Percentiles rank a stretch among this genome's conserved stretches.
These are phyloP conservation scores for Plemyria rubiginata DNA, from an alignment of 2,888 invertebrate genomes.

Conservation along the genomic window DNA sequence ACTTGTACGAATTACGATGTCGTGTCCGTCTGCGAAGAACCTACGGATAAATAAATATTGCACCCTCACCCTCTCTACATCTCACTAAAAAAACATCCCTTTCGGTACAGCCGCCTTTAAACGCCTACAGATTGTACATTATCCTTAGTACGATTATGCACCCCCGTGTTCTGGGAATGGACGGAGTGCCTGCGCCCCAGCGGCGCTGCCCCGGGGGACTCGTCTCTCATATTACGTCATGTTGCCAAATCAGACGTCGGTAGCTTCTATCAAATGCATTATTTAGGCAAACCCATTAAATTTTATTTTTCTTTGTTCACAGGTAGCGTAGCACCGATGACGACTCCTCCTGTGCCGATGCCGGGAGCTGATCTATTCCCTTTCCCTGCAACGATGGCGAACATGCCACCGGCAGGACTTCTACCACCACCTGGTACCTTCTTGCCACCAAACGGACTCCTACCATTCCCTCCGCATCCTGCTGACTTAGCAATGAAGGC, in stretches of 20 bases:
- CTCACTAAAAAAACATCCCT: constrained; percentile 84
- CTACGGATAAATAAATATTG: constrained; percentile 83
- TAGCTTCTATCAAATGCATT: constrained; percentile 45
- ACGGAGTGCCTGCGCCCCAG: constrained; percentile 75
- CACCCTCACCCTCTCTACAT: constrained; percentile 84
- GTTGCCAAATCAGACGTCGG: constrained; percentile 65
- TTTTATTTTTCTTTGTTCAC: constrained; percentile 59
- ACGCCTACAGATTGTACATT: constrained; percentile 86
- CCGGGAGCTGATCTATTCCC: constrained; percentile 77
- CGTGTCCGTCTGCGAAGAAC: constrained; percentile 75
- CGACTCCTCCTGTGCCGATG: constrained; percentile 67
- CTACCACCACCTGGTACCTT: constrained; percentile 85
- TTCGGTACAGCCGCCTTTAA: constrained; percentile 83
- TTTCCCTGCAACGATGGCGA: constrained; percentile 74
- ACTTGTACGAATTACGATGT: constrained; percentile 73
- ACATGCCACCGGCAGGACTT: constrained; percentile 76
- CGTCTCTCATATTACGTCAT: constrained; percentile 83
- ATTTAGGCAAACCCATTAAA: constrained; percentile 37
- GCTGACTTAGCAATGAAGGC: constrained; percentile 78
- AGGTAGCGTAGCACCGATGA: constrained; percentile 75
- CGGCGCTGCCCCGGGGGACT: constrained; percentile 67
- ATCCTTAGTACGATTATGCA: constrained; percentile 85
- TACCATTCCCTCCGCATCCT: constrained; percentile 84
- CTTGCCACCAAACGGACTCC: constrained; percentile 81
- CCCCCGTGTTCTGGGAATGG: constrained; percentile 83